A percentile compares a stretch with the other conserved stretches of the same genome.
Evolutionary conservation across 2,888 invertebrate species (phyloP).

Genomic region (Eristalinus aeneus): DNA sequence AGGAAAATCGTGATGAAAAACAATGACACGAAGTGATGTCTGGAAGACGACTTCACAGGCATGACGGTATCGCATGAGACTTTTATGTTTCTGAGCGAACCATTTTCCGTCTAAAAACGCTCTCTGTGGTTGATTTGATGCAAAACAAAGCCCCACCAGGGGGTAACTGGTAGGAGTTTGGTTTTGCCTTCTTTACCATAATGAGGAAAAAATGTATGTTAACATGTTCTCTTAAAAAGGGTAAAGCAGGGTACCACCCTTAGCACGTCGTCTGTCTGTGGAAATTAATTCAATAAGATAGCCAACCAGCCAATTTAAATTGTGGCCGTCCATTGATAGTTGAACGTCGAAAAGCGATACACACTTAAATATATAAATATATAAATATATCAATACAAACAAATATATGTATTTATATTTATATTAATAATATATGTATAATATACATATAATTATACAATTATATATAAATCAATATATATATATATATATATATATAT

Average conservation of each 20-base stretch:
- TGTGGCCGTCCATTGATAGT: slow-evolving; percentile 10
- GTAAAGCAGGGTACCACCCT: slow-evolving; percentile 41
- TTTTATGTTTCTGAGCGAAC: slow-evolving; percentile 12
- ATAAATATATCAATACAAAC: too few species aligned
- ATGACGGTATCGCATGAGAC: slow-evolving; percentile 44
- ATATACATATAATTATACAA: too few species aligned
- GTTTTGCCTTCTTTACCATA: slow-evolving; percentile 31
- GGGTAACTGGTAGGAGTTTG: background rate
- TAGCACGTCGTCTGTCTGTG: slow-evolving; percentile 11
- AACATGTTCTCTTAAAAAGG: slow-evolving; percentile 41
- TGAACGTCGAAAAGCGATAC: background rate
- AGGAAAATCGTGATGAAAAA: slow-evolving; percentile 69
- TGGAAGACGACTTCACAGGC: slow-evolving; percentile 56
- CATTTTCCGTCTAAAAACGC: slow-evolving; percentile 15
- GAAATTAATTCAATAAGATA: slow-evolving; percentile 60
- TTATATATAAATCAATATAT: too few species aligned
- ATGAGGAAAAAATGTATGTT: slow-evolving; percentile 61
- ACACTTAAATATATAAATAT: slow-evolving; percentile 5
- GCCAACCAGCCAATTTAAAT: slow-evolving; percentile 15
- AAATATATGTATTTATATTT: too few species aligned
- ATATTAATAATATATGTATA: too few species aligned
- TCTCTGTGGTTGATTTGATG: slow-evolving; percentile 57
- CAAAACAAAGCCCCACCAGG: slow-evolving; percentile 17
- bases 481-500: too few species aligned
- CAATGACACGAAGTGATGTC: slow-evolving; percentile 70